Conservation (phyloP, 2,113 vertebrate genomes). For the Sisor rabdophorus region DNA sequence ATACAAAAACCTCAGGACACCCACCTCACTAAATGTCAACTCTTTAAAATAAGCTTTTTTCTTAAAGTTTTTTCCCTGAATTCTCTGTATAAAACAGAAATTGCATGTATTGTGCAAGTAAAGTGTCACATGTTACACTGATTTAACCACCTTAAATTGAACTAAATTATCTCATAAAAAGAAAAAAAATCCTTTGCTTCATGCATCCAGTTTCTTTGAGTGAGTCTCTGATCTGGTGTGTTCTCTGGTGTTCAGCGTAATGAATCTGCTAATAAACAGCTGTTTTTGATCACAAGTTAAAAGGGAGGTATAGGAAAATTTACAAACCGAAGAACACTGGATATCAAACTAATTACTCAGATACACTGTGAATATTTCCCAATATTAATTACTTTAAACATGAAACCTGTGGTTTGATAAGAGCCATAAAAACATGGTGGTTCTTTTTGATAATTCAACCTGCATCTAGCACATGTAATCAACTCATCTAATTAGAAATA, state of each 20-base stretch:
- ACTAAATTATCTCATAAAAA: too few relatives aligned
- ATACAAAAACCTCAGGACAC: too few relatives aligned
- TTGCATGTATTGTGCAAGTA: too few relatives aligned
- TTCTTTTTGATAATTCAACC: conserved; percentile 10
- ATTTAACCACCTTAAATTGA: too few relatives aligned
- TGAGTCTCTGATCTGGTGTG: conserved; percentile 19
- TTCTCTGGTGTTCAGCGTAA: conserved; percentile 31
- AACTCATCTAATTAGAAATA: conserved; percentile 34
- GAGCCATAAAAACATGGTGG: not conserved
- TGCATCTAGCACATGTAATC: conserved; percentile 25
- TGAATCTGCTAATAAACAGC: conserved; percentile 16
- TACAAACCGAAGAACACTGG: not conserved
- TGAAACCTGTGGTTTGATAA: conserved; percentile 1
- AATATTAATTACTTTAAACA: not conserved
- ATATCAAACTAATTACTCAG: not conserved
- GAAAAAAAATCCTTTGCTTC: not conserved
- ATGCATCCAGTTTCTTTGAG: conserved; percentile 19
- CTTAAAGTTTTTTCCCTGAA: too few relatives aligned
- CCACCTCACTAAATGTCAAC: too few relatives aligned
- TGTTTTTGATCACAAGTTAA: conserved; percentile 36
- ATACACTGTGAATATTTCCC: not conserved
- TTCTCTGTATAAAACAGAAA: too few relatives aligned
- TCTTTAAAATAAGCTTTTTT: too few relatives aligned
- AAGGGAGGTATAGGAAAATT: conserved; percentile 23
- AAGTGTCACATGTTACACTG: too few relatives aligned